A percentile compares a stretch with the other conserved stretches of the same genome.
Evolutionary conservation across 2,113 vertebrate species (phyloP).

Genomic region (Catharus minimus): DNA sequence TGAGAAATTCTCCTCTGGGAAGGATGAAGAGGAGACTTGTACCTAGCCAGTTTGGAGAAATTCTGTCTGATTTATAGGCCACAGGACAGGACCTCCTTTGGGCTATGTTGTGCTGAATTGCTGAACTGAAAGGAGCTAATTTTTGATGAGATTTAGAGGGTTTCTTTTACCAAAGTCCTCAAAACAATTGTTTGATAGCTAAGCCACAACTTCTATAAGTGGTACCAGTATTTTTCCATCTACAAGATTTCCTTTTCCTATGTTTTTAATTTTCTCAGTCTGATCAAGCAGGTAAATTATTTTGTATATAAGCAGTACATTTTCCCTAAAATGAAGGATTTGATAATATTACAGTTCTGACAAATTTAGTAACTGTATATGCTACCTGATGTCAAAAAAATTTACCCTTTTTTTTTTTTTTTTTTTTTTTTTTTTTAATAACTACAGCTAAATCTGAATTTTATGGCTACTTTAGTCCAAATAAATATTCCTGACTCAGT

Average conservation of each 20-base stretch:
- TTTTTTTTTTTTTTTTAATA: not conserved
- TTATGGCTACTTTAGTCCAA: not conserved
- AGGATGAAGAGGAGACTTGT: not conserved
- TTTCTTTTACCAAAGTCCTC: not conserved
- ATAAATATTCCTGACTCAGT: slow-evolving; percentile 2
- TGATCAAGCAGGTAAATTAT: not conserved
- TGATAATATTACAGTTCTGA: not conserved
- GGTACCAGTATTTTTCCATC: not conserved
- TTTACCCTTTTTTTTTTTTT: not conserved
- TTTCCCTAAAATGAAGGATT: not conserved
- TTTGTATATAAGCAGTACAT: not conserved
- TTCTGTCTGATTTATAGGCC: not conserved
- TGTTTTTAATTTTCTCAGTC: not conserved
- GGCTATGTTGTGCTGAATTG: not conserved
- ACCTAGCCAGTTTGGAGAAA: not conserved
- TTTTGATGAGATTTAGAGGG: not conserved
- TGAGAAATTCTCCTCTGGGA: not conserved
- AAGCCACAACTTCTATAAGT: not conserved
- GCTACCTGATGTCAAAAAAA: not conserved
- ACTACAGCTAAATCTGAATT: not conserved
- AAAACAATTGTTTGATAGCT: not conserved
- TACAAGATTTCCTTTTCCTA: not conserved
- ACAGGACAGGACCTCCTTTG: not conserved
- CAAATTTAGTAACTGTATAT: not conserved
- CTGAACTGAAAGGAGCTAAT: not conserved